These are phyloP conservation scores for Amiota minor DNA, from an alignment of 2,888 invertebrate genomes.

Conservation along the genomic window DNA sequence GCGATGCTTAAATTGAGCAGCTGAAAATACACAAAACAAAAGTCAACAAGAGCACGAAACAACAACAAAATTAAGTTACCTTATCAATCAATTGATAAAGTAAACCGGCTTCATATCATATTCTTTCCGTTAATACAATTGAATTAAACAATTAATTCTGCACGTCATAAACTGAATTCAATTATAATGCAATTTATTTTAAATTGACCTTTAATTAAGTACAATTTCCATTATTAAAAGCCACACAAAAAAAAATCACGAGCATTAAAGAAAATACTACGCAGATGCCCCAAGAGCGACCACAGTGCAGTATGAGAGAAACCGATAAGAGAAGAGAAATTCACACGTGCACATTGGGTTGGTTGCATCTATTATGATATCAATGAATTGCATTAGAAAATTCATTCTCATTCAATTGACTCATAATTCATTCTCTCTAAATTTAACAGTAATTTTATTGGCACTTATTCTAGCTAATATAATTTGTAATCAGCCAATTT, in stretches of 20 bases:
- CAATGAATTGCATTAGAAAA: too few relatives aligned
- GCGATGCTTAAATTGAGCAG: not conserved
- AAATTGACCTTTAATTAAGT: slow-evolving; percentile 3
- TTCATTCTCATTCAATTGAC: too few relatives aligned
- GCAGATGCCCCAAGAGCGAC: not conserved
- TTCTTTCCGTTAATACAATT: not conserved
- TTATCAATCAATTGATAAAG: slow-evolving; percentile 22
- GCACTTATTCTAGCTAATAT: too few relatives aligned
- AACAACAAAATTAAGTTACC: slow-evolving; percentile 6
- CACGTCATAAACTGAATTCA: not conserved
- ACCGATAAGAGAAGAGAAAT: not conserved
- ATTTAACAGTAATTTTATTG: too few relatives aligned
- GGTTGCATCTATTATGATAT: too few relatives aligned
- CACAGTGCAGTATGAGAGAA: not conserved
- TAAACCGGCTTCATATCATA: slow-evolving; percentile 4
- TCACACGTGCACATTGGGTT: slow-evolving; percentile 3
- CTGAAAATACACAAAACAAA: slow-evolving; percentile 1
- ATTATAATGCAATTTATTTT: not conserved
- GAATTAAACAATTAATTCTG: not conserved
- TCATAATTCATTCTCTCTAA: too few relatives aligned
- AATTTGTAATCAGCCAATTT: too few relatives aligned
- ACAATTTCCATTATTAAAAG: not conserved
- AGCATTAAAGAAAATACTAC: not conserved
- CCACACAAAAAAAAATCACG: not conserved
- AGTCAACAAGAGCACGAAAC: not conserved